Conservation (phyloP, 1,140 invertebrate genomes). For the Hesperophylax magnus region DNA sequence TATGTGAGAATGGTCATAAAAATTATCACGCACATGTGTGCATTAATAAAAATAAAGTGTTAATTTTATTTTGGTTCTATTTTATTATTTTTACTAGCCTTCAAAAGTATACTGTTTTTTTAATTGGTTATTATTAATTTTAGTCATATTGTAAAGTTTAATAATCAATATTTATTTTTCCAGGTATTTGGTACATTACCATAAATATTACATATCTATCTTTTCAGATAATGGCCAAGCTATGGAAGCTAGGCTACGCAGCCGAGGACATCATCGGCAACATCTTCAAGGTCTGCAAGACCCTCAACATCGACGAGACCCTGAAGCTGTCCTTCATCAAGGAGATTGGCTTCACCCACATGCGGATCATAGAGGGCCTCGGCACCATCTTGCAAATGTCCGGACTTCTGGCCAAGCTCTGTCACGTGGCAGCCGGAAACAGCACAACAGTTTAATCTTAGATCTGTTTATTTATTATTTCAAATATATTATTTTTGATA, state of each 20-base stretch:
- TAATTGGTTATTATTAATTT: no score
- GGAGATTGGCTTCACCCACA: slow-evolving; percentile 94
- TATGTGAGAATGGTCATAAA: no score
- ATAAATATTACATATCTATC: no score
- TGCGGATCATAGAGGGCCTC: slow-evolving; percentile 92
- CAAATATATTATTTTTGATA: not conserved
- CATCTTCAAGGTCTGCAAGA: slow-evolving; percentile 95
- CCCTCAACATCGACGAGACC: slow-evolving; percentile 83
- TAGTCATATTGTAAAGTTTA: no score
- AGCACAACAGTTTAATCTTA: not conserved
- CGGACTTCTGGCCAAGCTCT: slow-evolving; percentile 88
- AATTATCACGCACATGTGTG: no score
- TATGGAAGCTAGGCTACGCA: slow-evolving; percentile 95
- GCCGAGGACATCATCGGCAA: slow-evolving; percentile 97
- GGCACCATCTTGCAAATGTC: slow-evolving; percentile 91
- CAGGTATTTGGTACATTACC: no score
- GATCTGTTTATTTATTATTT: not conserved
- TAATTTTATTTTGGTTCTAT: no score
- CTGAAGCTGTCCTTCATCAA: slow-evolving; percentile 92
- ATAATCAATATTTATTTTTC: no score
- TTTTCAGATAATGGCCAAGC: slow-evolving; percentile 82
- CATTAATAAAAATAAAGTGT: no score
- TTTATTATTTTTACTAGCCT: no score
- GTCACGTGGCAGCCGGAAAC: slow-evolving; percentile 64
- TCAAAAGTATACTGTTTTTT: no score